phyloP scores from a whole-genome alignment of 2,888 invertebrate species.

The Tanytarsus gracilentus region DNA sequence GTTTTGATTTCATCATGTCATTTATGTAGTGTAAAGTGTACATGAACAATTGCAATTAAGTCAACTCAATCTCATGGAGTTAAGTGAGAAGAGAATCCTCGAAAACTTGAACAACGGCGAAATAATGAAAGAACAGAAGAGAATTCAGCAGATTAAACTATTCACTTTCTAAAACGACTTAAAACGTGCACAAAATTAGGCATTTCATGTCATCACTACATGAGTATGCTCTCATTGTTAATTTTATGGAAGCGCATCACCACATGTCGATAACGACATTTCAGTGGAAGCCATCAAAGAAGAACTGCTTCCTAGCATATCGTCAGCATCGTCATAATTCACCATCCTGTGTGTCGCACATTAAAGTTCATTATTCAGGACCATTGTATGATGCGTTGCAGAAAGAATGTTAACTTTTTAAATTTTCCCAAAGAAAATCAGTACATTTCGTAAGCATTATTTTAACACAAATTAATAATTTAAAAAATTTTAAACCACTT shows the following conservation, averaged over 20 bases:
- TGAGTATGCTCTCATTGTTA: slow-evolving; percentile 30
- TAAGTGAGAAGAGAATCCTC: no score
- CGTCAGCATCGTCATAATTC: slow-evolving; percentile 13
- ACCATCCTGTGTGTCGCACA: slow-evolving; percentile 9
- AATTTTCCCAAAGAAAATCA: no score
- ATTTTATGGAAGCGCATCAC: slow-evolving; percentile 28
- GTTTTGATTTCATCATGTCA: slow-evolving; percentile 23
- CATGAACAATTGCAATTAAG: not conserved
- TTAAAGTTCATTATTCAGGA: slow-evolving; percentile 23
- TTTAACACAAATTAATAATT: no score
- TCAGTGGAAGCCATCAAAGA: not conserved
- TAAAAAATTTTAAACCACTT: no score
- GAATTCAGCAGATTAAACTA: not conserved
- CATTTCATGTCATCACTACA: slow-evolving; percentile 24
- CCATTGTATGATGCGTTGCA: slow-evolving; percentile 5
- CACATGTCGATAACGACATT: slow-evolving; percentile 30
- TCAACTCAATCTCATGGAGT: no score
- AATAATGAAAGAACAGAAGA: not conserved
- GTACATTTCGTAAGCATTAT: no score
- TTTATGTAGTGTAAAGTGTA: not conserved
- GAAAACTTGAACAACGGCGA: no score
- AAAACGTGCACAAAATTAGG: slow-evolving; percentile 3
- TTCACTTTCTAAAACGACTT: not conserved
- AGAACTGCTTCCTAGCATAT: not conserved
- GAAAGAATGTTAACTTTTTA: slow-evolving; percentile 17